Base-by-base conservation (phyloP, 2,797 vertebrate species). In the Remorina albescens region DNA sequence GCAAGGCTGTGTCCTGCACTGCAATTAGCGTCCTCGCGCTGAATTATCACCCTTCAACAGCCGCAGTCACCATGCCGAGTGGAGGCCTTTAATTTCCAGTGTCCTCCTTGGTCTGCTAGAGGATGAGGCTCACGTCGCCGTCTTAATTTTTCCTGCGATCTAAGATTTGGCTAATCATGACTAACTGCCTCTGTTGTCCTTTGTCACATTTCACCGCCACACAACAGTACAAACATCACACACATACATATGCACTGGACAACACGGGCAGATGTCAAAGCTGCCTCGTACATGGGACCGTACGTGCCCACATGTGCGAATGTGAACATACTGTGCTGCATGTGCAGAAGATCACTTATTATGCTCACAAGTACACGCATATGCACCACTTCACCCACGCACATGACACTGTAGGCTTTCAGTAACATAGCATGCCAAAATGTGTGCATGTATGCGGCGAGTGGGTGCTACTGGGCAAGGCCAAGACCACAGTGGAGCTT, bases 1-100 rank as follows among this genome's bases (percentile, higher is more conserved):
- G 67, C 83, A 84, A 83, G 85, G 82, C 80, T 73, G 8, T 70
- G 84, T 80, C 77, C 86, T 34, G 59, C 9, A 25, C 86, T 84
- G 84, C 86, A 90, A 90, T 94, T 92, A 92, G 89, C 65, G 71
- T 90, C 84, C 78, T 71, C 65, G 86, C 87, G 62, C 76, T 76
- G 85, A 92, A 89, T 91, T 87, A 93, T 89, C 91, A 84, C 82
- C 83, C 86, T 83, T 91, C 78, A 77, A 76, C 86, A 72, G 76
- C 82, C 44, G 6, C 30, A 30, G 53, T 67, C 19, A 54, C 76
- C 32, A 11, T 41, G 71, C 79, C 50, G 74, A 90, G 73, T 62
- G 78, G 68, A 64, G 41, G 72, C 49, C 57, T 78, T 62, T 91
- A 90, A 92, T 91, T 89, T 74, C 70, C 80, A 59, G 78, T 71